Conservation (phyloP, 2,113 vertebrate genomes). For the Gopherus evgoodei region DNA sequence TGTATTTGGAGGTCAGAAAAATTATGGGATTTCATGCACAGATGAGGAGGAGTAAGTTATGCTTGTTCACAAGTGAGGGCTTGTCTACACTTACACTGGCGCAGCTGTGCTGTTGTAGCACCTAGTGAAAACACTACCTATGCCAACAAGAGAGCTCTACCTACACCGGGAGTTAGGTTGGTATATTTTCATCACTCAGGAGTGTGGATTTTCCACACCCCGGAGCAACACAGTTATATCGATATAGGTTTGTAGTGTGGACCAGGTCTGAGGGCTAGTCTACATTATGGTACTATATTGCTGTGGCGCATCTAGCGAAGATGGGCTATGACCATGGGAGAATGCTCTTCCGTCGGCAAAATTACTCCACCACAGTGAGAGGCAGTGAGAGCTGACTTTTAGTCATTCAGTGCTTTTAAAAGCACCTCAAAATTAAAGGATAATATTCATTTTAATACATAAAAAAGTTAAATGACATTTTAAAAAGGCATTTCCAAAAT, state of each 20-base stretch:
- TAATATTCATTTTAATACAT: not conserved
- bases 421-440: not conserved
- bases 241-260: not conserved
- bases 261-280: too few relatives aligned
- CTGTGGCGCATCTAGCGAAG: too few relatives aligned
- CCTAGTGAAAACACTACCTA: not conserved
- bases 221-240: not conserved
- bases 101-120: not conserved
- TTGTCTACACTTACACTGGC: not conserved
- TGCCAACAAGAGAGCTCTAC: not conserved
- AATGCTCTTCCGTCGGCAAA: too few relatives aligned
- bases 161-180: too few relatives aligned
- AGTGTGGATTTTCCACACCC: not conserved
- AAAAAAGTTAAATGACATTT: not conserved
- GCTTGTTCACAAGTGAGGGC: not conserved
- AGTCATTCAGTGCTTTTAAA: not conserved
- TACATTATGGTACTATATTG: too few relatives aligned
- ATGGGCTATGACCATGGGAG: too few relatives aligned
- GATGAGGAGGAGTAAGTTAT: not conserved
- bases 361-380: too few relatives aligned
- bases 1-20: conserved; percentile 19
- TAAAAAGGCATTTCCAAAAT: not conserved
- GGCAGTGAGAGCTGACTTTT: not conserved
- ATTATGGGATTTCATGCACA: conserved; percentile 1
- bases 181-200: not conserved